A percentile compares a stretch with the other conserved stretches of the same genome.
These are phyloP conservation scores for Diaphora mendica DNA, from an alignment of 2,888 invertebrate species.

Conservation along the genomic window DNA sequence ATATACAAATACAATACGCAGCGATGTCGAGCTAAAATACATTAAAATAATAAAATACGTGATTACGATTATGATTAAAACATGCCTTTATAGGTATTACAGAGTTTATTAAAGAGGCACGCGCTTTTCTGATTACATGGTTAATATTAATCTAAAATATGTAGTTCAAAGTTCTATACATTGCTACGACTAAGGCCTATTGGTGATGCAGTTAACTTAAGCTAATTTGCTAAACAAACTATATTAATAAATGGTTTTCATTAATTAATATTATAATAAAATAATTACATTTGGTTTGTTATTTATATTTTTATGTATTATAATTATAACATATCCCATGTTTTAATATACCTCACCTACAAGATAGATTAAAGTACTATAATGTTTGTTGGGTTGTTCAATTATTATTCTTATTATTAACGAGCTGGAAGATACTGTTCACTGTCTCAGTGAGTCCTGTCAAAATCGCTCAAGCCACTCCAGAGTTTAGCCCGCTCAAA, in stretches of 20 bases:
- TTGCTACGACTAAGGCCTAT: conserved; percentile 47
- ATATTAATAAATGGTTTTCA: conserved; percentile 21
- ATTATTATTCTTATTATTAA: neutral
- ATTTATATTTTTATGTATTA: neutral
- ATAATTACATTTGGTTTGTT: neutral
- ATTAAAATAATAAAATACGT: neutral
- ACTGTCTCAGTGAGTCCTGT: too few species aligned
- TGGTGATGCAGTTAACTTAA: conserved; percentile 48
- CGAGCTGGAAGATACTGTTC: too few species aligned
- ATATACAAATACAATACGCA: conserved; percentile 8
- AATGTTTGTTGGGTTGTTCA: neutral
- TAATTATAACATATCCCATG: conserved; percentile 10
- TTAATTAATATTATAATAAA: neutral
- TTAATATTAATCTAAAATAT: conserved; percentile 13
- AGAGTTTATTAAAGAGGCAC: neutral
- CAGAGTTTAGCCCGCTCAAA: too few species aligned
- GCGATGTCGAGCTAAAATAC: neutral
- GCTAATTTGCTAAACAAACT: conserved; percentile 34
- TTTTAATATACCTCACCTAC: conserved; percentile 12
- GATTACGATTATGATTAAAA: neutral
- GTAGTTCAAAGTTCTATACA: neutral
- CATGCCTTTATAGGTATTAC: neutral
- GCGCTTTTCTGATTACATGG: neutral
- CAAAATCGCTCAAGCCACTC: too few species aligned
- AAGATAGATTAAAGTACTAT: neutral